Percentiles rank a stretch among this genome's conserved stretches.
Evolutionary conservation across 2,113 vertebrate species (phyloP).

Genomic region (Lepus timidus): DNA sequence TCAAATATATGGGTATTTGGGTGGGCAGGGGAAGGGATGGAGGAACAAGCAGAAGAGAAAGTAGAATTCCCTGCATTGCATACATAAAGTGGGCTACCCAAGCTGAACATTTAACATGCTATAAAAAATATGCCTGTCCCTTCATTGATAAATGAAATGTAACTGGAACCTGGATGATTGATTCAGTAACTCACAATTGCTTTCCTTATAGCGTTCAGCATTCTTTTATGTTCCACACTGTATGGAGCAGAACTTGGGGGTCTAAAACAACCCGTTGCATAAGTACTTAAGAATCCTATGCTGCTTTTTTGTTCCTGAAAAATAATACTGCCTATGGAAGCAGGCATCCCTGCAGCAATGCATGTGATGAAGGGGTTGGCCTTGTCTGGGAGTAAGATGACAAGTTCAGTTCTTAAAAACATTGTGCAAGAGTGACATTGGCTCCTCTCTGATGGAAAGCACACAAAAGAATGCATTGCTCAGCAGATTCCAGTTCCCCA

Average conservation of each 20-base stretch:
- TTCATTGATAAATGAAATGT: slow-evolving; percentile 84
- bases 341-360: background rate
- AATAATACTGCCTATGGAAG: background rate
- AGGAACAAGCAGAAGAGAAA: background rate
- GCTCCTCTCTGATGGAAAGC: background rate
- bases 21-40: background rate
- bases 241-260: slow-evolving; percentile 36
- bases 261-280: slow-evolving; percentile 41
- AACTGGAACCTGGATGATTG: slow-evolving; percentile 77
- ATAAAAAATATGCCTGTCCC: slow-evolving; percentile 82
- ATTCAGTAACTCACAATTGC: slow-evolving; percentile 81
- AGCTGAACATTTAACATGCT: slow-evolving; percentile 55
- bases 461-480: background rate
- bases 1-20: background rate
- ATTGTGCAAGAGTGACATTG: background rate
- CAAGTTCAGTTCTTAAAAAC: background rate
- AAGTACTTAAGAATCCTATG: slow-evolving; percentile 51
- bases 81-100: background rate
- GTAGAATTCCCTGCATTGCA: slow-evolving; percentile 39
- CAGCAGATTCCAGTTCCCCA: background rate
- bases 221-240: slow-evolving; percentile 72
- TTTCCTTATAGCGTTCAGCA: slow-evolving; percentile 80
- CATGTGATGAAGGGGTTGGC: background rate
- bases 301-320: slow-evolving; percentile 36
- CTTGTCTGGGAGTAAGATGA: background rate